These are phyloP conservation scores for Hirundo rustica DNA, from an alignment of 2,797 vertebrate species.

Conservation along the genomic window DNA sequence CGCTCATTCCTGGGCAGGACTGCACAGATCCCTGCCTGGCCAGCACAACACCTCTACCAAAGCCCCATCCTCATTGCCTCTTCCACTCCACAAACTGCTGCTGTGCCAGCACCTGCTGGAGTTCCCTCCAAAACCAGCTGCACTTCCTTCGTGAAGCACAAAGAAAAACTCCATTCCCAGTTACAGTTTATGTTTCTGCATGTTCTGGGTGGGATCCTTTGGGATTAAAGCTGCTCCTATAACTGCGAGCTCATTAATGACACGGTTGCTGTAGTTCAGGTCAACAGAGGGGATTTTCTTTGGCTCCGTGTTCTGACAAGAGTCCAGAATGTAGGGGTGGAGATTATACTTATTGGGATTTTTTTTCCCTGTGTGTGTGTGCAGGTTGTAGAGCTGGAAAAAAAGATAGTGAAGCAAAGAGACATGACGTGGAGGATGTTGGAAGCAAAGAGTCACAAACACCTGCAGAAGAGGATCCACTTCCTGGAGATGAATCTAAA, in stretches of 20 bases:
- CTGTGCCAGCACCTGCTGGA: not conserved
- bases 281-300: conserved; percentile 16
- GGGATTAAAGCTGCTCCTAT: not conserved
- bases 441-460: conserved; percentile 2
- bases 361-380: not conserved
- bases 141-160: accelerated
- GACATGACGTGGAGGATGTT: not conserved
- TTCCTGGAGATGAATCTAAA: conserved; percentile 53
- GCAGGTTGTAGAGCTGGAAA: conserved; percentile 69
- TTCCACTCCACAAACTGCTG: not conserved
- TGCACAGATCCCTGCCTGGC: not conserved
- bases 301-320: not conserved
- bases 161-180: not conserved
- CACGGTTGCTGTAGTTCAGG: not conserved
- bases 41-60: not conserved
- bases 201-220: not conserved
- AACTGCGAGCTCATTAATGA: not conserved
- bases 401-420: conserved; percentile 46
- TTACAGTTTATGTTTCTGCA: not conserved
- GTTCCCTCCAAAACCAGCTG: not conserved
- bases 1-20: accelerated
- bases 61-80: not conserved
- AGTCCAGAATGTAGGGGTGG: not conserved
- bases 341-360: not conserved
- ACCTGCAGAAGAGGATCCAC: conserved; percentile 59